phyloP scores from a whole-genome alignment of 2,888 invertebrate species.

The Drosophila rubida region DNA sequence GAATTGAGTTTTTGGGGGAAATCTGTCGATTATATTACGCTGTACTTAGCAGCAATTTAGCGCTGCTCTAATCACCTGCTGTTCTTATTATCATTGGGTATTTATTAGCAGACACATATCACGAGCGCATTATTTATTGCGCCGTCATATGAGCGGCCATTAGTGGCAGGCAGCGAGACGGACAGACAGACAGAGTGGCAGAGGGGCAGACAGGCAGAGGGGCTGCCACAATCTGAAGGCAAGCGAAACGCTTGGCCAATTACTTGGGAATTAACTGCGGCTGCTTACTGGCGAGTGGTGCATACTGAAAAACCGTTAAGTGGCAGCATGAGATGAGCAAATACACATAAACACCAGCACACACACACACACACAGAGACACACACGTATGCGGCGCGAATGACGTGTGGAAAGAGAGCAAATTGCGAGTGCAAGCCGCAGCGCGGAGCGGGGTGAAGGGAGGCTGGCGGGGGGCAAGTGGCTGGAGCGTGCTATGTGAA shows the following conservation, averaged over 20 bases:
- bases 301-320: slow-evolving; percentile 76
- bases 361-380: neutral
- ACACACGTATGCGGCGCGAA: slow-evolving; percentile 28
- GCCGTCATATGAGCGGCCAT: slow-evolving; percentile 52
- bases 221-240: slow-evolving; percentile 59
- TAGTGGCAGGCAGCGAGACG: slow-evolving; percentile 31
- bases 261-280: slow-evolving; percentile 74
- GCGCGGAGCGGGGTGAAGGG: neutral
- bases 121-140: slow-evolving; percentile 40
- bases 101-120: slow-evolving; percentile 39
- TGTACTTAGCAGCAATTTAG: neutral
- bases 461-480: neutral
- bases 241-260: slow-evolving; percentile 77
- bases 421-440: slow-evolving; percentile 3
- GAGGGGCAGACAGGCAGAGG: too few relatives aligned
- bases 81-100: slow-evolving; percentile 13
- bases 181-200: too few relatives aligned
- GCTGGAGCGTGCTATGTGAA: slow-evolving; percentile 38
- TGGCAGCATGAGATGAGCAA: slow-evolving; percentile 61
- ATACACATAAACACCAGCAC: slow-evolving; percentile 27
- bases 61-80: slow-evolving; percentile 1
- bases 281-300: slow-evolving; percentile 56
- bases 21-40: too few relatives aligned
- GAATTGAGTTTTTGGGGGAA: too few relatives aligned
- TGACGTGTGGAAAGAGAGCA: slow-evolving; percentile 46